Evolutionary conservation across 2,797 vertebrate genomes (phyloP), one percentile per base, ranked within the genome.

Genomic region (Esox masquinongy): DNA sequence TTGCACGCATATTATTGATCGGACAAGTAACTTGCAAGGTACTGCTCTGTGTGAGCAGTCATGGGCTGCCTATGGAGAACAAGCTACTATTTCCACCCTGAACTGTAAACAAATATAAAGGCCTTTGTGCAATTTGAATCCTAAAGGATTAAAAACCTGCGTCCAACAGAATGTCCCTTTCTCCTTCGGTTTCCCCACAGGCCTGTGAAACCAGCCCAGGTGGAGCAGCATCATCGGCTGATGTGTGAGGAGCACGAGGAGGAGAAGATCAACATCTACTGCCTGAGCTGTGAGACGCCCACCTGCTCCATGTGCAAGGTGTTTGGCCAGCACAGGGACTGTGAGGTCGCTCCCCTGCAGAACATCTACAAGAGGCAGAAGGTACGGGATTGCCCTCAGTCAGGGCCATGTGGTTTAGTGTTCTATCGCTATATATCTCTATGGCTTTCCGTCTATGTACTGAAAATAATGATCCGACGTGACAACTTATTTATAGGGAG

Each of bases 251-350:
- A 97, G 9, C 97, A 97, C 0, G 92, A 95, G 31, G 96, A 98
- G 0, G 96, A 98, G 89, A 95, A 93, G 83, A 95, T 97, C 88
- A 98, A 97, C 82, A 96, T 98, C 88, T 98, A 97, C 92, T 98
- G 97, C 82, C 86, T 97, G 80, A 95, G 87, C 85, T 98, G 96
- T 0, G 92, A 97, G 89, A 91, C 79, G 0, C 96, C 96, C 74
- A 97, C 96, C 85, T 99, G 97, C 92, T 98, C 96, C 79, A 95
- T 98, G 91, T 98, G 97, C 92, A 97, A 97, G 83, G 97, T 97
- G 88, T 98, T 98, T 0, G 96, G 97, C 0, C 92, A 92, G 0
- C 97, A 98, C 91, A 95, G 94, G 80, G 95, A 95, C 91, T 98
- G 97, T 0, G 95, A 97, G 24, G 97, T 98, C 34, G 96, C 96